Conservation (phyloP, 2,888 invertebrate genomes). For the Morpho deidamia region DNA sequence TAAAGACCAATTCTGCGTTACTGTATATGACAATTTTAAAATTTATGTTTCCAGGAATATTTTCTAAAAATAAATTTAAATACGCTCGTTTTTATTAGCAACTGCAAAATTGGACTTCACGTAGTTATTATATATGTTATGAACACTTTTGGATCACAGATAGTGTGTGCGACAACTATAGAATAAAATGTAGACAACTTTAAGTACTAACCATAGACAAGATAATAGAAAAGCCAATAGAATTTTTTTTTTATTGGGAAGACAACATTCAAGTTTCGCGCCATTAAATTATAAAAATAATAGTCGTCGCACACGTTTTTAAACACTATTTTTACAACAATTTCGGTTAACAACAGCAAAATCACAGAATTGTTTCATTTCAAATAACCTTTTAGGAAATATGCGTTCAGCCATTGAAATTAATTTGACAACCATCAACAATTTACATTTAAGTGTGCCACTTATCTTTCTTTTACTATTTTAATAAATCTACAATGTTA, state of each 20-base stretch:
- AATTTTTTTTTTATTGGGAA: too few relatives aligned
- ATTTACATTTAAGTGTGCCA: not conserved
- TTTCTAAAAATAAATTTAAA: not conserved
- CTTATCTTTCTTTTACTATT: not conserved
- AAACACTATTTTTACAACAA: constrained; percentile 14
- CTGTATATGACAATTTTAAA: not conserved
- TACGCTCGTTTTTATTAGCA: not conserved
- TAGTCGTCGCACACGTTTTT: constrained; percentile 11
- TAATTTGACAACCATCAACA: not conserved
- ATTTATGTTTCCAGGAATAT: too few relatives aligned
- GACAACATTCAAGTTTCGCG: too few relatives aligned
- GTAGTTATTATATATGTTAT: constrained; percentile 2
- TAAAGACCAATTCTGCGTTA: constrained; percentile 1
- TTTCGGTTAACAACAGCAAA: constrained; percentile 20
- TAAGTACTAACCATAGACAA: too few relatives aligned
- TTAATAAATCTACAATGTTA: not conserved
- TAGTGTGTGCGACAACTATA: constrained; percentile 7
- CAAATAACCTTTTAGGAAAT: not conserved
- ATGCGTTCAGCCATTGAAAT: not conserved
- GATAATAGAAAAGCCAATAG: too few relatives aligned
- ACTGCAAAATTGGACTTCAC: not conserved
- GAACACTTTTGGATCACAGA: constrained; percentile 24
- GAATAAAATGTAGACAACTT: not conserved
- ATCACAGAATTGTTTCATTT: constrained; percentile 18
- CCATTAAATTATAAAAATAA: too few relatives aligned